These are phyloP conservation scores for Illadopsis cleaveri DNA, from an alignment of 2,113 vertebrate genomes.

Conservation along the genomic window DNA sequence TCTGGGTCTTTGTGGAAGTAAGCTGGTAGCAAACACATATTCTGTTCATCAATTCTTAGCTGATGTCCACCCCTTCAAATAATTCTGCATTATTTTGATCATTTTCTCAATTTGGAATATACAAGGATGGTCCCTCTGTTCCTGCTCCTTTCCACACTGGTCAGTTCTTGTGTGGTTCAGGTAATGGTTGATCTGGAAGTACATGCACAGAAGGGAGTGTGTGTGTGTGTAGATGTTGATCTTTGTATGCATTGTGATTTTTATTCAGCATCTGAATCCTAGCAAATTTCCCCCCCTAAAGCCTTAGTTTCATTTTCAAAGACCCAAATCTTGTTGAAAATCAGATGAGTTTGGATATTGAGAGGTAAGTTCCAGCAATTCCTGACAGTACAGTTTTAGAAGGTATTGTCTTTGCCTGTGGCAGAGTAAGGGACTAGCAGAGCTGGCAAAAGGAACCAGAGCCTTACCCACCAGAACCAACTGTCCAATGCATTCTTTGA, in stretches of 20 bases:
- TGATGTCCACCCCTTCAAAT: neutral
- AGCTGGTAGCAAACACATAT: neutral
- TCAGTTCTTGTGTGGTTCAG: neutral
- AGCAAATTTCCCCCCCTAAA: neutral
- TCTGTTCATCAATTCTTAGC: neutral
- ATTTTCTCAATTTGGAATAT: neutral
- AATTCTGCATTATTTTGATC: neutral
- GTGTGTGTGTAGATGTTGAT: neutral
- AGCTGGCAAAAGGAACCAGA: neutral
- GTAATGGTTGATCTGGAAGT: neutral
- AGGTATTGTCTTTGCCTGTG: neutral
- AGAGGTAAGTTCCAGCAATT: neutral
- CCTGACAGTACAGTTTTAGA: neutral
- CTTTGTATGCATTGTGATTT: neutral
- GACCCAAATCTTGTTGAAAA: neutral
- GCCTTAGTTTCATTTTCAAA: neutral
- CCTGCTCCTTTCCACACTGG: neutral
- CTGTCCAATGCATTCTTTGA: neutral
- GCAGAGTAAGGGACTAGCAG: neutral
- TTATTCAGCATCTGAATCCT: neutral
- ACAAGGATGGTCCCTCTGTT: neutral
- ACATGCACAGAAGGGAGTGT: accelerated
- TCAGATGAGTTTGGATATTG: neutral
- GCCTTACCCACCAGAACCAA: neutral
- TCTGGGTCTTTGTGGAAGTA: neutral